Percentiles rank a stretch among this genome's conserved stretches.
Conservation (phyloP, 2,797 vertebrate genomes). For the Tadarida brasiliensis region DNA sequence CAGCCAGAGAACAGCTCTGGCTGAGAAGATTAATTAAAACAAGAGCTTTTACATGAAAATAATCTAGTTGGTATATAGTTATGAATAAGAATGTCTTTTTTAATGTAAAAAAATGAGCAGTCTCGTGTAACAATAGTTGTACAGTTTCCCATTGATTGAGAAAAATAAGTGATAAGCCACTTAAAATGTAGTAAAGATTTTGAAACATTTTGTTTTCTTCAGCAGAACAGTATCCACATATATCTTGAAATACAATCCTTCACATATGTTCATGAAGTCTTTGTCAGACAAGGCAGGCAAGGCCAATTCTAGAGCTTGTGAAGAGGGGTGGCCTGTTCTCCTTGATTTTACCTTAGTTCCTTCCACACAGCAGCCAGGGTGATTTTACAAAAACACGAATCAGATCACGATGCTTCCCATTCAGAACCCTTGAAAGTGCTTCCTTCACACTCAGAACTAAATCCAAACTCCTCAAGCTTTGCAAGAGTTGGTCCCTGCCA, state of each 20-base stretch:
- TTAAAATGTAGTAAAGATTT: constrained; percentile 15
- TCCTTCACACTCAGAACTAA: not conserved
- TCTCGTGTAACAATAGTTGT: not conserved
- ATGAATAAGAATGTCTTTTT: not conserved
- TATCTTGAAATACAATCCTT: constrained; percentile 5
- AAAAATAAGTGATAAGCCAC: not conserved
- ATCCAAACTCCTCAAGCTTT: not conserved
- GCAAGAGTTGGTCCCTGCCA: not conserved
- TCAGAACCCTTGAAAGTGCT: not conserved
- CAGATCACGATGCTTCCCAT: not conserved
- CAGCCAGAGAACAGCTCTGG: not conserved
- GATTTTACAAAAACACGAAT: not conserved
- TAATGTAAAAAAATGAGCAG: not conserved
- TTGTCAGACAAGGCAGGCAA: not conserved
- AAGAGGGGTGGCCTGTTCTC: not conserved
- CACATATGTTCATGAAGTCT: not conserved
- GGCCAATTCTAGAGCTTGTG: not conserved
- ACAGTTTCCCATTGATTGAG: not conserved
- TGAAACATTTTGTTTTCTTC: not conserved
- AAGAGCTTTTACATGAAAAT: not conserved
- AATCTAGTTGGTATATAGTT: not conserved
- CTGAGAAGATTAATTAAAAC: not conserved
- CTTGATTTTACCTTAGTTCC: not conserved
- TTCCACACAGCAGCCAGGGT: not conserved
- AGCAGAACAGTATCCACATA: not conserved